A percentile compares a stretch with the other conserved stretches of the same genome.
phyloP scores from a whole-genome alignment of 2,113 vertebrate species.

The Heterocephalus glaber region DNA sequence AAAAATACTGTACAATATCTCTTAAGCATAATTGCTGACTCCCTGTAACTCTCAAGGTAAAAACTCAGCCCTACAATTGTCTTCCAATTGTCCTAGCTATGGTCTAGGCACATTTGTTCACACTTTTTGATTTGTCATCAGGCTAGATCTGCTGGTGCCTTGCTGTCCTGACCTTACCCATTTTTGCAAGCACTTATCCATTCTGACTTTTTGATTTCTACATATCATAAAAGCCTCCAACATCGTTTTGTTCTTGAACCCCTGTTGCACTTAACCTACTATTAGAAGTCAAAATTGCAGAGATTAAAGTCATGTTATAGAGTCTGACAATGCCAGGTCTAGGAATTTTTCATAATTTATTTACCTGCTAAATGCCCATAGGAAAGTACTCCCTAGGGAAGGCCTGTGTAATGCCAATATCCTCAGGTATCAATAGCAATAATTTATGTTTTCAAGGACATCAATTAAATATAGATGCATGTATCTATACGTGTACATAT shows the following conservation, averaged over 20 bases:
- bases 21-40: background rate
- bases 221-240: background rate
- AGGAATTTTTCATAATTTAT: constrained; percentile 15
- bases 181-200: background rate
- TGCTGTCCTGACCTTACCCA: background rate
- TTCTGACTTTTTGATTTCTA: constrained; percentile 15
- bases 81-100: background rate
- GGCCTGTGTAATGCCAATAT: background rate
- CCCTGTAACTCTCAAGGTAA: background rate
- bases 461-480: background rate
- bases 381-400: background rate
- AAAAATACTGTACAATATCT: background rate
- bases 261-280: background rate
- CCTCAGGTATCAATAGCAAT: background rate
- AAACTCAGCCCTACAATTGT: background rate
- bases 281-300: background rate
- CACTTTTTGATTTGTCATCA: background rate
- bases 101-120: background rate
- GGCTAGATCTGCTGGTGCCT: background rate
- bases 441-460: background rate
- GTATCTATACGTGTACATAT: background rate
- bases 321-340: constrained; percentile 18
- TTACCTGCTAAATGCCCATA: background rate
- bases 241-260: background rate
- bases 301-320: constrained; percentile 12